Evolutionary conservation across 2,113 vertebrate species (phyloP), one percentile per base, ranked within the genome.

Genomic region (Neotoma lepida): DNA sequence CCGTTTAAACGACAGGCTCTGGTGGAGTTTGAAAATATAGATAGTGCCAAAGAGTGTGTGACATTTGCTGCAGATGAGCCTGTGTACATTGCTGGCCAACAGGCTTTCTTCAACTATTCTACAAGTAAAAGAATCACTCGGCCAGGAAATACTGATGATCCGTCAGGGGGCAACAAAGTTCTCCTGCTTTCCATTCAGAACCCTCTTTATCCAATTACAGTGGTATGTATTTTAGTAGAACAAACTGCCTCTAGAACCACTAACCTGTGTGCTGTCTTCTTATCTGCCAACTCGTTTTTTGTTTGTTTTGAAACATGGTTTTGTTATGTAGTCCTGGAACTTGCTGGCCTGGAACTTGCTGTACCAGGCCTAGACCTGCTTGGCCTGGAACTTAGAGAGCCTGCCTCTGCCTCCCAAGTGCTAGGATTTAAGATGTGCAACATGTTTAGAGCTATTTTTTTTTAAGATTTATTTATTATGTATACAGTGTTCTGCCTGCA

Each of bases 61-160:
- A 97, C 98, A 0, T 98, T 98, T 84, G 99, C 99, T 44, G 98
- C 98, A 26, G 98, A 98, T 13, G 99, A 99, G 46, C 98, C 98
- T 0, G 98, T 99, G 1, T 99, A 99, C 95, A 98, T 99, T 85
- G 99, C 99, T 44, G 99, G 99, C 14, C 99, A 99, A 86, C 99
- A 99, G 89, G 99, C 99, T 86, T 99, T 99, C 97, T 99, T 99
- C 98, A 99, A 99, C 98, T 99, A 99, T 96, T 99, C 99, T 85
- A 99, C 99, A 89, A 99, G 99, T 97, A 99, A 99, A 98, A 98
- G 99, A 88, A 99, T 99, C 97, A 99, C 99, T 64, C 98, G 99
- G 14, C 99, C 99, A 35, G 99, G 99, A 95, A 99, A 99, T 92
- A 98, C 99, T 0, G 99, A 99, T 76, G 99, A 99, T 96, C 99